phyloP scores from a whole-genome alignment of 2,797 vertebrate genomes.

The Antrozous pallidus region DNA sequence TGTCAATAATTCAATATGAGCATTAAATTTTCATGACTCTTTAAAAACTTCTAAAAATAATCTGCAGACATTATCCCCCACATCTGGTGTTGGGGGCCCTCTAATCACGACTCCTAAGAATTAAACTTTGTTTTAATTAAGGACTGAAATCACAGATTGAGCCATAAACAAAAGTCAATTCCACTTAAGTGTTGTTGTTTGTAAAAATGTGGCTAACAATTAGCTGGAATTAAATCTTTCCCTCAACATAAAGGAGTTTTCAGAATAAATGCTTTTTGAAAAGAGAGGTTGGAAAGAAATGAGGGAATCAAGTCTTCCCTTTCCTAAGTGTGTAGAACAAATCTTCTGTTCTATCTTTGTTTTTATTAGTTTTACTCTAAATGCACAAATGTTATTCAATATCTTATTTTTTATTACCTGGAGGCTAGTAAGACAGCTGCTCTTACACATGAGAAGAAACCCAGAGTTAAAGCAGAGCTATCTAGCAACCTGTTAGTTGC shows the following conservation, averaged over 20 bases:
- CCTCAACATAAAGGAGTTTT: conserved; percentile 13
- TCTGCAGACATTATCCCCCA: not conserved
- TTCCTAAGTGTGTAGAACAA: not conserved
- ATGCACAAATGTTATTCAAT: not conserved
- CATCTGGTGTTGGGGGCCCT: not conserved
- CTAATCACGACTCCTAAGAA: not conserved
- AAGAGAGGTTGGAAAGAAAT: conserved; percentile 1
- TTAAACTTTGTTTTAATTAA: conserved; percentile 7
- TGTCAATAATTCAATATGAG: conserved; percentile 42
- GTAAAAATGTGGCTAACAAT: conserved; percentile 31
- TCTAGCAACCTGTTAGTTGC: not conserved
- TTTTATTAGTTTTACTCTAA: not conserved
- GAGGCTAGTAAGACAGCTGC: not conserved
- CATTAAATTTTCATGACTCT: conserved; percentile 32
- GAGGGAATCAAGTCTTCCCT: not conserved
- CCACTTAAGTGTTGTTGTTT: not conserved
- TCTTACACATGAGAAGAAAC: not conserved
- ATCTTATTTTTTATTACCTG: not conserved
- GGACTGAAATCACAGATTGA: conserved; percentile 46
- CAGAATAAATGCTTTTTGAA: not conserved
- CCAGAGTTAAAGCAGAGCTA: conserved; percentile 7
- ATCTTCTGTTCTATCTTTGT: not conserved
- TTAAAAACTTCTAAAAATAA: conserved; percentile 38
- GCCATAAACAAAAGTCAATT: not conserved
- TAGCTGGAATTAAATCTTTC: conserved; percentile 4